Percentiles rank a stretch among this genome's conserved stretches.
These are phyloP conservation scores for Tolypeutes matacus DNA, from an alignment of 2,797 vertebrate genomes.

Conservation along the genomic window DNA sequence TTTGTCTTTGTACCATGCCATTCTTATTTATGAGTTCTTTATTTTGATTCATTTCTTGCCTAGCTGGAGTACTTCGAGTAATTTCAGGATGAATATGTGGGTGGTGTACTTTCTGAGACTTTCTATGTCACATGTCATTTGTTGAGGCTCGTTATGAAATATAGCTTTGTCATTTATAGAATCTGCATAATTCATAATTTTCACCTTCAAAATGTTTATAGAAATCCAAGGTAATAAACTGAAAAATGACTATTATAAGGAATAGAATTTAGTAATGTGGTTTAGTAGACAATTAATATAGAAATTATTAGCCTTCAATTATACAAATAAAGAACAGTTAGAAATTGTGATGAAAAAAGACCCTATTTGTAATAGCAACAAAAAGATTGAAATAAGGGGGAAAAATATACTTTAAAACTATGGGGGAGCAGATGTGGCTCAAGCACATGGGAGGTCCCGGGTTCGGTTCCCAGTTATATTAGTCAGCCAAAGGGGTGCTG, in stretches of 20 bases:
- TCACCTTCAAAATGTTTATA: neutral
- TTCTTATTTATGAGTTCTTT: neutral
- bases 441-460: too few relatives aligned
- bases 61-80: slow-evolving; percentile 37
- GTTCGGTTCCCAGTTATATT: too few relatives aligned
- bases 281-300: neutral
- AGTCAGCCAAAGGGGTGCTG: too few relatives aligned
- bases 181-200: neutral
- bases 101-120: slow-evolving; percentile 36
- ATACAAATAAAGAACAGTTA: neutral
- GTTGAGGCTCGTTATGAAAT: neutral
- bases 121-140: neutral
- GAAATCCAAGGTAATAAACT: slow-evolving; percentile 1
- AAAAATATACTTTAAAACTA: neutral
- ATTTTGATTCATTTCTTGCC: slow-evolving; percentile 47
- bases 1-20: neutral
- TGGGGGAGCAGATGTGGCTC: neutral
- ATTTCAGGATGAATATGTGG: slow-evolving; percentile 24
- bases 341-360: neutral
- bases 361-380: neutral
- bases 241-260: neutral
- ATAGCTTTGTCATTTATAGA: neutral
- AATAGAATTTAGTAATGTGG: neutral
- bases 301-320: slow-evolving; percentile 17
- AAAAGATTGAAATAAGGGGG: neutral